Evolutionary conservation across 2,113 vertebrate genomes (phyloP), one percentile per base, ranked within the genome.

Genomic region (Crotalus helleri): DNA sequence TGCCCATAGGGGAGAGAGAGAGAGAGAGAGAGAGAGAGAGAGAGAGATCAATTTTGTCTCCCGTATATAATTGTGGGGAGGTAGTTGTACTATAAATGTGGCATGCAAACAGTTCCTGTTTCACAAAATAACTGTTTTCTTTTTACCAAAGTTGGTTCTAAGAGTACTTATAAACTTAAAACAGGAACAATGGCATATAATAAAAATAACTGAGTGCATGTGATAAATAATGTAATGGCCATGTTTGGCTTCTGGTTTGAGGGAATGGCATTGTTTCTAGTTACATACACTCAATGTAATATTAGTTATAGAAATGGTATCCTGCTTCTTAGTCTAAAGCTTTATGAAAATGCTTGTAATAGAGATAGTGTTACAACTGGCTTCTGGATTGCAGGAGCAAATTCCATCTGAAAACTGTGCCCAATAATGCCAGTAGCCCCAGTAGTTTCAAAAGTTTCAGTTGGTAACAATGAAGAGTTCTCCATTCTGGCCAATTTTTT

Each of bases 21-120:
- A 91, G 87, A 88, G 93, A 94, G 94, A 59, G n/a, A n/a, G n/a
- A n/a, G n/a, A 69, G 49, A 91, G 87, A 88, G 93, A 94, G 49
- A 91, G 87, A 88, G 93, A 94, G 94, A 59, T 46, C 93, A 29
- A 89, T 95, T 92, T 90, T 94, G 92, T 90, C 91, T 93, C 58
- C 92, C 91, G 24, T 3, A 3, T 86, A 85, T 46, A 81, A 81
- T 5, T 81, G 87, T 46, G 1, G 89, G 69, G 92, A 85, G 54
- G 5, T 87, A 87, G 58, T 53, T 39, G n/a, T 59, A 53, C 21
- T 85, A 57, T 64, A 33, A 23, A 17, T 93, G 9, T 24, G 44
- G 0, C 44, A 24, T 44, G 59, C 39, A 88, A 87, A 54, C 59
- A 89, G 2, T 92, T 26, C 8, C 69, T 39, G 15, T 51, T 90